These are phyloP conservation scores for Cyclopterus lumpus DNA, from an alignment of 2,797 vertebrate species.

Conservation along the genomic window DNA sequence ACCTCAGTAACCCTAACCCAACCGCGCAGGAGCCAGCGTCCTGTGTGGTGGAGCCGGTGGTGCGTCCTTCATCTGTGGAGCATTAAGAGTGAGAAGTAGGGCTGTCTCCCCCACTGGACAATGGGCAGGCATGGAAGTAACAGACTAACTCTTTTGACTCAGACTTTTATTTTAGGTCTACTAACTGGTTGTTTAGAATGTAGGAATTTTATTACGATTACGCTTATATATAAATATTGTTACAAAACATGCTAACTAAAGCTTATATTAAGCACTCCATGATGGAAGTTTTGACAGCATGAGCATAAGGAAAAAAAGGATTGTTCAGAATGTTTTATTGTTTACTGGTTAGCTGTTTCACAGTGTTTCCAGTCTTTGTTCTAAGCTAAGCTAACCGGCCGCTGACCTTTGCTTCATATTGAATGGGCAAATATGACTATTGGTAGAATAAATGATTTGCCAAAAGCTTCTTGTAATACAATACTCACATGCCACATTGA, in stretches of 20 bases:
- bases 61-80: slow-evolving; percentile 72
- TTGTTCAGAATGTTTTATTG: background rate
- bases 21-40: slow-evolving; percentile 42
- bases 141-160: background rate
- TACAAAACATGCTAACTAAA: background rate
- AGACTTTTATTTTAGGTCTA: background rate
- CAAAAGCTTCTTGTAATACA: background rate
- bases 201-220: background rate
- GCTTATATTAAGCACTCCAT: background rate
- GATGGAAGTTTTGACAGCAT: background rate
- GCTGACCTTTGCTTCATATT: background rate
- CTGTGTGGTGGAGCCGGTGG: slow-evolving; percentile 56
- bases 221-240: background rate
- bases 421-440: background rate
- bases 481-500: background rate
- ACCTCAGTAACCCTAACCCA: background rate
- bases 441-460: background rate
- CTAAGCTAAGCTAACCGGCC: background rate
- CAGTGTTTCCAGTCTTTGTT: background rate
- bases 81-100: slow-evolving; percentile 72
- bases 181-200: background rate
- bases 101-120: slow-evolving; percentile 68
- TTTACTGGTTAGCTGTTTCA: background rate
- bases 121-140: slow-evolving; percentile 50
- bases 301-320: background rate